Percentiles rank a stretch among this genome's conserved stretches.
These are phyloP conservation scores for Pogonognathellus flavescens DNA, from an alignment of 1,140 invertebrate species.

Conservation along the genomic window DNA sequence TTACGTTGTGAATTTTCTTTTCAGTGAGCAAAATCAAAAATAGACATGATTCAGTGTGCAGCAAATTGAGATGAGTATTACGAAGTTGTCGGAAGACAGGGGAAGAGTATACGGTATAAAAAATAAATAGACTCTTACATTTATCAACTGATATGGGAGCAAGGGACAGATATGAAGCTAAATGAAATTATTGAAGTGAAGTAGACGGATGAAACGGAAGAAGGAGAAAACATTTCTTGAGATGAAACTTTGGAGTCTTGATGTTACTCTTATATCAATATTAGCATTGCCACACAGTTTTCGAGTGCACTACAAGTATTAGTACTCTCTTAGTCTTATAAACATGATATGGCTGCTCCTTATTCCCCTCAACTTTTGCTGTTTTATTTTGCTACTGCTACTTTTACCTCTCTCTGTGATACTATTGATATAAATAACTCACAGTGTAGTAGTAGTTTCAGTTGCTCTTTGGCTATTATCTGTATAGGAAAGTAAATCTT, in stretches of 20 bases:
- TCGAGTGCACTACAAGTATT: background rate
- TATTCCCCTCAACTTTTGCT: too few relatives aligned
- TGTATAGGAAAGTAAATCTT: too few relatives aligned
- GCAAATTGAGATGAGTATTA: background rate
- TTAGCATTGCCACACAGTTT: conserved; percentile 20
- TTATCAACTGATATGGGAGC: background rate
- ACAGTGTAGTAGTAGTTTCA: background rate
- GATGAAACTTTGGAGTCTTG: conserved; percentile 6
- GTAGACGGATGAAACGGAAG: conserved; percentile 27
- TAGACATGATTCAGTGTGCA: background rate
- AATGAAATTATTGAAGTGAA: conserved; percentile 37
- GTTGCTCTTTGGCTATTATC: background rate
- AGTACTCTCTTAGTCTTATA: background rate
- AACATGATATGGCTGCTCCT: too few relatives aligned
- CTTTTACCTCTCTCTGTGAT: background rate
- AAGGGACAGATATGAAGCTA: background rate
- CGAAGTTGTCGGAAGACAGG: background rate
- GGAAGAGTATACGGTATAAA: background rate
- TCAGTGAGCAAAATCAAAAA: too few relatives aligned
- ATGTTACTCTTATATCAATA: conserved; percentile 32
- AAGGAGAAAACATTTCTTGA: conserved; percentile 15
- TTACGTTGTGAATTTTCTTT: too few relatives aligned
- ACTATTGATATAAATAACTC: conserved; percentile 1
- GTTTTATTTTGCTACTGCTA: too few relatives aligned
- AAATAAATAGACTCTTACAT: background rate